phyloP scores from a whole-genome alignment of 2,797 vertebrate genomes.

The Hypotaenidia philippensis region DNA sequence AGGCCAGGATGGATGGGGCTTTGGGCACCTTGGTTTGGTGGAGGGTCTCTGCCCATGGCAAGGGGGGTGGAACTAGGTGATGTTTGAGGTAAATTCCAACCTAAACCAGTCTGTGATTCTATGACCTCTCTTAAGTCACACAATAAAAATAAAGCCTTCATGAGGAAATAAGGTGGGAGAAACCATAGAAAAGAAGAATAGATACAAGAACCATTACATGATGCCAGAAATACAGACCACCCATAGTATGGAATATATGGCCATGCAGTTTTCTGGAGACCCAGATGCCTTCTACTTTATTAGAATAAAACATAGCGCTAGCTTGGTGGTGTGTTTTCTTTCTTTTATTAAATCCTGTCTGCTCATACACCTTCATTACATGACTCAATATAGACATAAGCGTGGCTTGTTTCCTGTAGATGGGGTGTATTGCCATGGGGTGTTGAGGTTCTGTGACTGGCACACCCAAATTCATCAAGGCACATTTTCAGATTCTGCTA shows the following conservation, averaged over 20 bases:
- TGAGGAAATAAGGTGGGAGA: neutral
- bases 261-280: neutral
- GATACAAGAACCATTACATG: neutral
- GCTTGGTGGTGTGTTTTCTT: neutral
- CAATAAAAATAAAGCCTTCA: neutral
- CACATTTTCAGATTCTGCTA: neutral
- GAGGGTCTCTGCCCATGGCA: no score
- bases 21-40: no score
- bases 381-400: neutral
- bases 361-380: neutral
- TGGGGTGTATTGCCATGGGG: neutral
- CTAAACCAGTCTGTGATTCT: no score
- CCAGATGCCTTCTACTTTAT: neutral
- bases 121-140: neutral
- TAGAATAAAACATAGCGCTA: neutral
- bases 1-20: no score
- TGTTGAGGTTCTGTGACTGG: neutral
- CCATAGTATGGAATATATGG: no score
- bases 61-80: no score
- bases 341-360: neutral
- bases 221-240: neutral
- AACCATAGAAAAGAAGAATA: neutral
- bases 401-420: fast-evolving
- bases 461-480: neutral
- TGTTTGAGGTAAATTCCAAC: no score